Evolutionary conservation across 1,140 invertebrate species (phyloP).

Genomic region (Meloidogyne exigua): DNA sequence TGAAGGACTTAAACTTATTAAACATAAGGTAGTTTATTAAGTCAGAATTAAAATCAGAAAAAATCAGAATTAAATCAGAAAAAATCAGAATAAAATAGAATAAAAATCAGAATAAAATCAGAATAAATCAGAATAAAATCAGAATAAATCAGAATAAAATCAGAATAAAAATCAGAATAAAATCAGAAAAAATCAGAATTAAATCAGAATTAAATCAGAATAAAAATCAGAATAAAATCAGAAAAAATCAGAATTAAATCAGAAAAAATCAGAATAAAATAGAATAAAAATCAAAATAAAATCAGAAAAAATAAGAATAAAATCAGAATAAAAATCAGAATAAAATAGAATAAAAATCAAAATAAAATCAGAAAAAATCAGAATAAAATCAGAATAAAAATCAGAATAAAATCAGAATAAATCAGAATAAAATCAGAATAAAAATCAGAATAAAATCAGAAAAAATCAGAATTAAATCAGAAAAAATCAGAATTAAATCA

Average conservation of each 20-base stretch:
- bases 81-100: not conserved
- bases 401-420: not conserved
- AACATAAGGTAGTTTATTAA: slow-evolving; percentile 44
- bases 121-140: not conserved
- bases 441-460: not conserved
- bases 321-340: too few species aligned
- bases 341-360: too few species aligned
- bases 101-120: not conserved
- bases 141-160: not conserved
- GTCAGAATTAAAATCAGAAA: not conserved
- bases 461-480: not conserved
- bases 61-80: not conserved
- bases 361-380: too few species aligned
- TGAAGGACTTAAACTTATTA: slow-evolving; percentile 58
- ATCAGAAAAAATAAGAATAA: not conserved
- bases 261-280: not conserved
- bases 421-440: not conserved
- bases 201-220: not conserved
- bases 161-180: not conserved
- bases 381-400: too few species aligned
- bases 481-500: not conserved
- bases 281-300: not conserved
- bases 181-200: not conserved
- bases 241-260: not conserved
- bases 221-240: not conserved